Evolutionary conservation across 2,113 vertebrate genomes (phyloP), one percentile per base, ranked within the genome.

Genomic region (Zapus hudsonius): DNA sequence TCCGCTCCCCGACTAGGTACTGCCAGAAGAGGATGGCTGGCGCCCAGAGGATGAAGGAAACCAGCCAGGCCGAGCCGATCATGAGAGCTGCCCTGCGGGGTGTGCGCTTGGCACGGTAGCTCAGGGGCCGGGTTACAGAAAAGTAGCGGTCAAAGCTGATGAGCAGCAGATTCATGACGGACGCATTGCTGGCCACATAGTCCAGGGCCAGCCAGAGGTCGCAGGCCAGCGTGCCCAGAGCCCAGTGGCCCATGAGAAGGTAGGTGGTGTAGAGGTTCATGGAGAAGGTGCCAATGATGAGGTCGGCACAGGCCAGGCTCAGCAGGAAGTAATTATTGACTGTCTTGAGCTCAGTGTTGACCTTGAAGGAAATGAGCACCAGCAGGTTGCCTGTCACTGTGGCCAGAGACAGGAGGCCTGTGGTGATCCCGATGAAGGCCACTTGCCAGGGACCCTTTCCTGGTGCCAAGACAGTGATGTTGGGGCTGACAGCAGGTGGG

Each of bases 111-210:
- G 98, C 97, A 0, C 98, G 96, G 87, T 98, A 98, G 38, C 98
- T 98, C 87, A 98, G 95, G 1, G 98, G 98, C 38, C 98, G 97
- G 2, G 98, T 98, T 79, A 98, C 97, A 1, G 98, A 98, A 97
- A 98, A 98, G 95, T 98, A 98, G 52, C 98, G 98, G 97, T 98
- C 98, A 11, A 98, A 98, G 90, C 98, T 98, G 96, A 98, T 98
- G 66, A 98, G 97, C 83, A 98, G 96, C 42, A 98, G 98, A 94
- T 98, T 98, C 98, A 98, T 98, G 92, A 98, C 98, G 0, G 98
- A 98, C 20, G 98, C 98, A 0, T 98, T 98, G 97, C 98, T 98
- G 69, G 98, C 98, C 70, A 98, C 98, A 2, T 98, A 98, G 96
- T 98, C 98, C 78, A 98, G 95, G 42, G 98, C 97, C 92, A 98